Evolutionary conservation across 1,140 invertebrate genomes (phyloP).

Genomic region (Ctenoplectra terminalis): DNA sequence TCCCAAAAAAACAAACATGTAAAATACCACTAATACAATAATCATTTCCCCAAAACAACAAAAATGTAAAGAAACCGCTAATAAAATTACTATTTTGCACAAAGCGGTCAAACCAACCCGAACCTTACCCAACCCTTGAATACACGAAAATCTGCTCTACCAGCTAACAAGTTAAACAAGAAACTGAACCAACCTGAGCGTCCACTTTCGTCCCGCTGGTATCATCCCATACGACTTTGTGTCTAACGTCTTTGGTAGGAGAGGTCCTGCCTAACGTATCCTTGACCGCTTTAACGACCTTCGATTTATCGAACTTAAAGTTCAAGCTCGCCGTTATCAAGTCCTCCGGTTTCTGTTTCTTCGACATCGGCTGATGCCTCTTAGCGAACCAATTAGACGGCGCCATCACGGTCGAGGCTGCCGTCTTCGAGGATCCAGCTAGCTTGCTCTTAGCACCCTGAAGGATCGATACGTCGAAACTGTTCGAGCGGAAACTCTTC

Average conservation of each 20-base stretch:
- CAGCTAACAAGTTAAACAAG: too few species aligned
- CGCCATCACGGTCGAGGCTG: constrained; percentile 64
- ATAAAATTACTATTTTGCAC: too few species aligned
- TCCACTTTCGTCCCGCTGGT: constrained; percentile 89
- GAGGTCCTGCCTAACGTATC: constrained; percentile 82
- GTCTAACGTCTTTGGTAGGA: constrained; percentile 66
- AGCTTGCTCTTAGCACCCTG: constrained; percentile 83
- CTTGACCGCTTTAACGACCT: constrained; percentile 79
- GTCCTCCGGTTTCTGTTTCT: constrained; percentile 84
- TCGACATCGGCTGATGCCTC: constrained; percentile 88
- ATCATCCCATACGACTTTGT: constrained; percentile 88
- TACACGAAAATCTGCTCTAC: too few species aligned
- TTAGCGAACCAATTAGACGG: constrained; percentile 89
- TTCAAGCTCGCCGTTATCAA: constrained; percentile 64
- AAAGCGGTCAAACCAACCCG: too few species aligned
- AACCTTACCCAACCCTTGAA: too few species aligned
- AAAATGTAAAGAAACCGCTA: too few species aligned
- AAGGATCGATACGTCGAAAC: constrained; percentile 90
- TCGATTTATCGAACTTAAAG: constrained; percentile 79
- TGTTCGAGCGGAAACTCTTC: constrained; percentile 88
- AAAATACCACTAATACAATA: too few species aligned
- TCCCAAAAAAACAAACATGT: too few species aligned
- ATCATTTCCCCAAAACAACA: too few species aligned
- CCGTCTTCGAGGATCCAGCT: constrained; percentile 56
- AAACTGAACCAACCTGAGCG: constrained; percentile 83